Conservation (phyloP, 2,113 vertebrate genomes). For the Eclectus roratus region DNA sequence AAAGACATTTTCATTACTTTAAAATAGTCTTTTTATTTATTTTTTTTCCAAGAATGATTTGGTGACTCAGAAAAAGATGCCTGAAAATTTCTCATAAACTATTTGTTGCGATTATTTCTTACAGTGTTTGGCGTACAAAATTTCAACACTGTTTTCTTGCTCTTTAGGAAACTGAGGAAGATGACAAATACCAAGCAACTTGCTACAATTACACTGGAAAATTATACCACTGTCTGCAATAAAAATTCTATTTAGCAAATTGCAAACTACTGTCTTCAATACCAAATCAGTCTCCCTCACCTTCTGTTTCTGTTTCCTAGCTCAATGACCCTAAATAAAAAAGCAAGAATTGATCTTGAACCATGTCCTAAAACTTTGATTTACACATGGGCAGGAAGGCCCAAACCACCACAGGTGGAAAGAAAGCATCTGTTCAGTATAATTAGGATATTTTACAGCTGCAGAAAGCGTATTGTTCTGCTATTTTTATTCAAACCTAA, state of each 20-base stretch:
- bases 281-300: neutral
- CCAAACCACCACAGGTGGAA: neutral
- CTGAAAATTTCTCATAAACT: neutral
- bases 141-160: neutral
- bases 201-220: neutral
- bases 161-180: neutral
- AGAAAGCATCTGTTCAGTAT: accelerated
- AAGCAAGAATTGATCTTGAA: neutral
- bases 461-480: neutral
- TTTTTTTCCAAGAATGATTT: neutral
- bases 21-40: neutral
- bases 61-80: neutral
- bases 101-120: neutral
- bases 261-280: neutral
- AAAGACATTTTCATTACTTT: neutral
- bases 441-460: neutral
- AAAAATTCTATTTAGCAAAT: neutral
- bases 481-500: neutral
- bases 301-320: neutral
- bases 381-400: neutral
- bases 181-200: neutral
- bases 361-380: neutral
- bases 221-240: neutral
- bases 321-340: neutral
- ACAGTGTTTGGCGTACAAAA: neutral